Base-by-base conservation (phyloP, 1,140 invertebrate genomes). In the Spodoptera litura region DNA sequence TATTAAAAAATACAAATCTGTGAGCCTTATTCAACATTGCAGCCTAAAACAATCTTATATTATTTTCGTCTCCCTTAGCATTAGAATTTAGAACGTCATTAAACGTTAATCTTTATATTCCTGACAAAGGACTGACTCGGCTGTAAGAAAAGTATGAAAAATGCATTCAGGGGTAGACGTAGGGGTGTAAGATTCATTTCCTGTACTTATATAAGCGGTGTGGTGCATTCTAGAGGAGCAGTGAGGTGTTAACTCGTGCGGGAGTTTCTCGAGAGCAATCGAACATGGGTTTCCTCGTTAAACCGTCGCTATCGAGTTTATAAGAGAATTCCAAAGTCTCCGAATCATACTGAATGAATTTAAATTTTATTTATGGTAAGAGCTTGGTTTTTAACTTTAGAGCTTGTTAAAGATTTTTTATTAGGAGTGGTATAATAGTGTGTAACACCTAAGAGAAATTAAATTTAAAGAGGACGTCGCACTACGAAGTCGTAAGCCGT, bases 171-270 rank as follows among this genome's bases (percentile, higher is more conserved):
- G 25, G 58, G 51, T 53, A n/a, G 13, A 13, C 35, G 68, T 2
- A n/a, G 66, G 55, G 52, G 2, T 35, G 20, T n/a, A 35, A 71
- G 76, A 68, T 31, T 70, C 59, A 71, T 78, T 78, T 61, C 64
- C 76, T 58, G 56, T 62, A 35, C 77, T 27, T 72, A 71, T 72
- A 70, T 62, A 74, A 79, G 51, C 68, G 70, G 35, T 56, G 72
- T 31, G 72, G 27, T 71, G 53, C 53, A 71, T 71, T 71, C 68
- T 56, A 13, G 31, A 15, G n/a, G 61, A 27, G 66, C 12, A 25
- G 55, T n/a, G 71, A 74, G 44, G 56, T 75, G 72, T 51, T 44
- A 61, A 58, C 68, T 71, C 62, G 38, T 56, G 72, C 72, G 56
- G 58, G 55, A 44, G 52, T 58, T 75, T 52, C 49, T 61, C 72